Evolutionary conservation across 2,797 vertebrate species (phyloP).

Genomic region (Percopsis omiscomaycus): DNA sequence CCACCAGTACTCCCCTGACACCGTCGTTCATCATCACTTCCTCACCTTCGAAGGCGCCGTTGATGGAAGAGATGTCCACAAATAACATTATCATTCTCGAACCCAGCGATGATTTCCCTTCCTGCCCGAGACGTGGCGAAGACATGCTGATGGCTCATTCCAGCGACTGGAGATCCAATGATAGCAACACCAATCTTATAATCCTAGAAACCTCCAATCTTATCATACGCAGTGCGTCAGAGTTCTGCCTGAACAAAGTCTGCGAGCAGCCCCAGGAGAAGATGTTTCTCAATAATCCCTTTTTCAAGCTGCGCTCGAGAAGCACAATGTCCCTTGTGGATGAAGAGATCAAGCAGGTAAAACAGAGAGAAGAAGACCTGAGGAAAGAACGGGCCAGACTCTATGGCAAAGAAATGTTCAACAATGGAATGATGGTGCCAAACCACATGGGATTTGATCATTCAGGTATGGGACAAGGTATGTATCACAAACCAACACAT

Average conservation of each 20-base stretch:
- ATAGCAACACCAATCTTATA: slow-evolving; percentile 69
- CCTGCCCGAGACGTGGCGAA: slow-evolving; percentile 50
- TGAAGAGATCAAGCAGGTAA: slow-evolving; percentile 80
- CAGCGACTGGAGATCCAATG: slow-evolving; percentile 70
- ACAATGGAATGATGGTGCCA: slow-evolving; percentile 56
- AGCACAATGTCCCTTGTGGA: slow-evolving; percentile 80
- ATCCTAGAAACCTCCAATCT: slow-evolving; percentile 80
- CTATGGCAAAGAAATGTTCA: slow-evolving; percentile 68
- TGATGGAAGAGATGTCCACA: slow-evolving; percentile 65
- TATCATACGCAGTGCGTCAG: slow-evolving; percentile 80
- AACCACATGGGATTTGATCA: slow-evolving; percentile 72
- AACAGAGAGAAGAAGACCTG: slow-evolving; percentile 80
- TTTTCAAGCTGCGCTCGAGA: slow-evolving; percentile 82
- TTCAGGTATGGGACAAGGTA: slow-evolving; percentile 63
- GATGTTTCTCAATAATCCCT: slow-evolving; percentile 80
- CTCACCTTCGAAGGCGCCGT: slow-evolving; percentile 71
- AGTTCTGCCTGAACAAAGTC: slow-evolving; percentile 75
- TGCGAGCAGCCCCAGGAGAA: slow-evolving; percentile 74
- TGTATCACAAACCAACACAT: neutral
- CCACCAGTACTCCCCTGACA: slow-evolving; percentile 69
- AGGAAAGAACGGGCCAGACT: slow-evolving; percentile 73
- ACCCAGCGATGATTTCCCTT: slow-evolving; percentile 59
- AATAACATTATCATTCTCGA: slow-evolving; percentile 77
- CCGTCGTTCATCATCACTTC: slow-evolving; percentile 81
- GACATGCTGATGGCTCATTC: slow-evolving; percentile 43